Percentiles rank a stretch among this genome's conserved stretches.
These are phyloP conservation scores for Collichthys lucidus DNA, from an alignment of 2,113 vertebrate genomes.

Conservation along the genomic window DNA sequence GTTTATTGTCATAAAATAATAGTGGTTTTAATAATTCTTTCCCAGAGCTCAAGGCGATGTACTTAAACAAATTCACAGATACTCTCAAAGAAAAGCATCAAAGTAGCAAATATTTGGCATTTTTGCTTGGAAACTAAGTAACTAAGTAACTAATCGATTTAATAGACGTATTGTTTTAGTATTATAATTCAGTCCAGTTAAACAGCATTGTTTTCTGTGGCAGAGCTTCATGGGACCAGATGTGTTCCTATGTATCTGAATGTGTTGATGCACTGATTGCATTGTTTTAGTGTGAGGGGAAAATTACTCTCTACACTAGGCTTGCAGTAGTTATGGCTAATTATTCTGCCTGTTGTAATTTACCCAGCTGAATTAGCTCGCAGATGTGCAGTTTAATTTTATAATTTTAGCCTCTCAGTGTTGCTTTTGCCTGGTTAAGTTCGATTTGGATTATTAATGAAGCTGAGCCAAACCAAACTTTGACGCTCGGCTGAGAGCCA, in stretches of 20 bases:
- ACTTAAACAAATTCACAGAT: no score
- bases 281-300: neutral
- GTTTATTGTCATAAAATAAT: no score
- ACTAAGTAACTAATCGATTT: neutral
- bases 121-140: neutral
- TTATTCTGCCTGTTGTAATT: neutral
- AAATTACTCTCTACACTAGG: neutral
- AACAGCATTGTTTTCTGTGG: neutral
- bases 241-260: neutral
- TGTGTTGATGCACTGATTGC: neutral
- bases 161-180: neutral
- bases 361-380: neutral
- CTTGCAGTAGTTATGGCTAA: neutral
- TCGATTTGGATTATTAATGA: slow-evolving; percentile 14
- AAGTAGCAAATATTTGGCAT: neutral
- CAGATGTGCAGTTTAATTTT: neutral
- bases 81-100: neutral
- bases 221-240: neutral
- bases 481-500: no score
- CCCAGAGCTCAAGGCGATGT: no score
- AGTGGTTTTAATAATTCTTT: no score
- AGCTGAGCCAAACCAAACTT: neutral
- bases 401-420: neutral
- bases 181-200: neutral
- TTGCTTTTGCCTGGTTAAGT: neutral